Evolutionary conservation across 2,797 vertebrate genomes (phyloP).

Genomic region (Rhabdomys pumilio): DNA sequence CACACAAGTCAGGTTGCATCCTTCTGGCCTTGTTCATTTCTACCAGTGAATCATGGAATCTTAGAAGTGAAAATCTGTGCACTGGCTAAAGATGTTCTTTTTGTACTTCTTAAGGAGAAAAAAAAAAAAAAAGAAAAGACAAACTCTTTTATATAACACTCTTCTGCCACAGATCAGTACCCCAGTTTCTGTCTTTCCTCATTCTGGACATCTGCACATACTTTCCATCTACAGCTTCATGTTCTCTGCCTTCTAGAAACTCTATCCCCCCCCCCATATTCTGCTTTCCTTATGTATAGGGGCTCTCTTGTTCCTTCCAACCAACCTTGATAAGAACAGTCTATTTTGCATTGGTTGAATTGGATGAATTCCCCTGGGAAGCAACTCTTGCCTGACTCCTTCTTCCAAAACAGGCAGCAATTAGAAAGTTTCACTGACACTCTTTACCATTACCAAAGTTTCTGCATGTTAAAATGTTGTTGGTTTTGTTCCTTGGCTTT

Average conservation of each 20-base stretch:
- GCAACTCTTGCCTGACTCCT: background rate
- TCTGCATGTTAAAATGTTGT: background rate
- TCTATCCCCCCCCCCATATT: background rate
- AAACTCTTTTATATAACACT: background rate
- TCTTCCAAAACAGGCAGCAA: conserved; percentile 23
- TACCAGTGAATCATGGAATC: background rate
- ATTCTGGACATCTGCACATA: background rate
- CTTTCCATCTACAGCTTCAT: background rate
- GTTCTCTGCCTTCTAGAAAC: background rate
- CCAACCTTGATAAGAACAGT: background rate
- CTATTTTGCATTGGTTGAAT: background rate
- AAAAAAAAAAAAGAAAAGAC: background rate
- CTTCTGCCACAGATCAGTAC: background rate
- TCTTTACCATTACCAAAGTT: background rate
- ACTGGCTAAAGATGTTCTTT: background rate
- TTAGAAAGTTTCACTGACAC: background rate
- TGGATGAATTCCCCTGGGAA: background rate
- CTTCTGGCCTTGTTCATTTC: background rate
- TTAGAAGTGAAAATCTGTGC: background rate
- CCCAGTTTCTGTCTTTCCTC: background rate
- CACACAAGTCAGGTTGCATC: background rate
- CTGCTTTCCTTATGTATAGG: background rate
- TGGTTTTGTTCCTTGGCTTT: conserved; percentile 7
- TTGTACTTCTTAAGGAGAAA: background rate
- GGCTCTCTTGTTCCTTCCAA: background rate